A percentile compares a stretch with the other conserved stretches of the same genome.
Evolutionary conservation across 2,888 invertebrate genomes (phyloP).

Genomic region (Xanthia togata): DNA sequence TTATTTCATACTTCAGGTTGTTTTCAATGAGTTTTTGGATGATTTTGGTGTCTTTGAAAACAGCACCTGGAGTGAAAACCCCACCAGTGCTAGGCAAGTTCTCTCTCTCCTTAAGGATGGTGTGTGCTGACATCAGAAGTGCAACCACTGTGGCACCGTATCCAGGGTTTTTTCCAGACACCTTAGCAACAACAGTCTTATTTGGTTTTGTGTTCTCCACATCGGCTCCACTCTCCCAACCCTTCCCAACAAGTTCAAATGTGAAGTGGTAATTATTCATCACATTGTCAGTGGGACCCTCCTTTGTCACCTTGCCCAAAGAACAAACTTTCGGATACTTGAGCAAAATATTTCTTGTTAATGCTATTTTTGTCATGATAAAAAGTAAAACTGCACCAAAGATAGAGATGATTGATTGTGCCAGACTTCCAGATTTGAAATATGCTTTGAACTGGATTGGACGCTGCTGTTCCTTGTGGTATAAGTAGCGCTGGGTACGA

Average conservation of each 20-base stretch:
- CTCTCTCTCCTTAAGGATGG: conserved; percentile 93
- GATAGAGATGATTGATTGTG: conserved; percentile 84
- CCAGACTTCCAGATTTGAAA: conserved; percentile 85
- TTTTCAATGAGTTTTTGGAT: conserved; percentile 94
- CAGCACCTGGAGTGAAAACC: conserved; percentile 95
- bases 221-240: conserved; percentile 92
- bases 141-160: conserved; percentile 95
- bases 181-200: conserved; percentile 91
- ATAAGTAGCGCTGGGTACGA: conserved; percentile 95
- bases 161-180: conserved; percentile 93
- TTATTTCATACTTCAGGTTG: conserved; percentile 93
- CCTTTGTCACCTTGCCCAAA: conserved; percentile 92
- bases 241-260: conserved; percentile 93
- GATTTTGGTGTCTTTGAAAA: conserved; percentile 95
- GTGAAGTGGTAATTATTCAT: conserved; percentile 92
- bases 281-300: conserved; percentile 91
- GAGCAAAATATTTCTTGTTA: conserved; percentile 75
- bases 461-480: conserved; percentile 92
- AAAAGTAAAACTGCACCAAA: conserved; percentile 89
- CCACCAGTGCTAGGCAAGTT: conserved; percentile 95
- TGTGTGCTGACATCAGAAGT: conserved; percentile 93
- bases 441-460: conserved; percentile 96
- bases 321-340: conserved; percentile 91
- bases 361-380: conserved; percentile 68
- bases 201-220: conserved; percentile 91